A percentile compares a stretch with the other conserved stretches of the same genome.
Conservation (phyloP, 92 coral and sea anemone genomes). For the Zoanthus sociatus region DNA sequence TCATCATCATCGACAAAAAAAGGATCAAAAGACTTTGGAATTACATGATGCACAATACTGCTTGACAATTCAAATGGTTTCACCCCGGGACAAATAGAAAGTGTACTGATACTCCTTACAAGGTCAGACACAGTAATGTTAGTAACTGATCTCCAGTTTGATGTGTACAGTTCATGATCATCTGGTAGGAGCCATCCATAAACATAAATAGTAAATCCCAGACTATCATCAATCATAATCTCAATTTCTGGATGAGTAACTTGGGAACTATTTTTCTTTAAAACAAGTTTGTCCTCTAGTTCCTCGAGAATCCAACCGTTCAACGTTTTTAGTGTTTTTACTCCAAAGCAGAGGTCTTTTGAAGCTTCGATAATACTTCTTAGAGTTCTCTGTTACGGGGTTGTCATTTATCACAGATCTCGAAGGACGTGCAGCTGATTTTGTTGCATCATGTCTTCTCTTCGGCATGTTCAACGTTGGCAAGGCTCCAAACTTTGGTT, state of each 20-base stretch:
- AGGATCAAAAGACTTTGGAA: conserved; percentile 62
- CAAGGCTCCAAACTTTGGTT: conserved; percentile 60
- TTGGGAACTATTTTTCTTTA: conserved; percentile 15
- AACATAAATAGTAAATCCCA: conserved; percentile 61
- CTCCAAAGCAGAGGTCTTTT: not conserved
- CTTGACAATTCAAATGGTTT: conserved; percentile 43
- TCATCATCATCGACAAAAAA: conserved; percentile 39
- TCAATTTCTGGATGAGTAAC: conserved; percentile 59
- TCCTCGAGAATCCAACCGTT: conserved; percentile 50
- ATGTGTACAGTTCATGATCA: conserved; percentile 60
- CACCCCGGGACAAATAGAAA: conserved; percentile 61
- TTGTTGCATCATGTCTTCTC: conserved; percentile 38
- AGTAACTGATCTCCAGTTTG: conserved; percentile 40
- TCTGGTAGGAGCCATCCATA: conserved; percentile 72
- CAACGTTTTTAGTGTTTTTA: conserved; percentile 7
- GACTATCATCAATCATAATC: conserved; percentile 64
- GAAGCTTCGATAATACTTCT: conserved; percentile 17
- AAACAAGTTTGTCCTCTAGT: conserved; percentile 54
- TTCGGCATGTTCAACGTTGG: conserved; percentile 55
- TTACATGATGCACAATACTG: conserved; percentile 56
- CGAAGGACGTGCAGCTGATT: conserved; percentile 5
- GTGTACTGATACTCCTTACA: conserved; percentile 9
- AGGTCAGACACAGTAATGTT: conserved; percentile 68
- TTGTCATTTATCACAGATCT: conserved; percentile 26
- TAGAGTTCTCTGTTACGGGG: not conserved